Percentiles rank a stretch among this genome's conserved stretches.
Evolutionary conservation across 1,140 invertebrate species (phyloP).

Genomic region (Drosophila grimshawi): DNA sequence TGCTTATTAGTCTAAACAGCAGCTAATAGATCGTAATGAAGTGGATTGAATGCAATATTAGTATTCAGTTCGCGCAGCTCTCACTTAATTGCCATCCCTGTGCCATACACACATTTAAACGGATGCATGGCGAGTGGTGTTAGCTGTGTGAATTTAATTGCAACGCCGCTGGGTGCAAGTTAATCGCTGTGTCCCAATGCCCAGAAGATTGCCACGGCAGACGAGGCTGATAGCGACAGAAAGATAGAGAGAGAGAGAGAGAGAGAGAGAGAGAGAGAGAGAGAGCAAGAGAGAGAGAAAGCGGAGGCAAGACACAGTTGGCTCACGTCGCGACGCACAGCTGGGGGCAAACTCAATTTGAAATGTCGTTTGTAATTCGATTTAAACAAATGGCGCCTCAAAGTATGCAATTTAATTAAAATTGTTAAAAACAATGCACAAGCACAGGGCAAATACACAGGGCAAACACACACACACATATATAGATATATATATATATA

Average conservation of each 20-base stretch:
- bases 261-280: not conserved
- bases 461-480: not conserved
- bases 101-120: not conserved
- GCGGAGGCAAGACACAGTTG: not conserved
- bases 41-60: constrained; percentile 4
- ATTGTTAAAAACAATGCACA: constrained; percentile 32
- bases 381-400: constrained; percentile 69
- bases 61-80: not conserved
- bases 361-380: constrained; percentile 68
- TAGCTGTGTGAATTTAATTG: constrained; percentile 17
- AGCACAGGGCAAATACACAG: constrained; percentile 10
- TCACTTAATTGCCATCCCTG: not conserved
- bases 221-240: not conserved
- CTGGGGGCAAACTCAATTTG: constrained; percentile 42
- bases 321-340: constrained; percentile 15
- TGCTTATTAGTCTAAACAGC: not conserved
- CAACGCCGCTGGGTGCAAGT: constrained; percentile 25
- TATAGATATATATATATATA: not conserved
- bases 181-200: constrained; percentile 32
- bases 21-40: not conserved
- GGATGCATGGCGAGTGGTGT: not conserved
- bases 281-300: not conserved
- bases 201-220: not conserved
- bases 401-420: constrained; percentile 79
- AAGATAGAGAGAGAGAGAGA: not conserved